Base-by-base conservation (phyloP, 1,140 invertebrate species). In the Triops longicaudatus region DNA sequence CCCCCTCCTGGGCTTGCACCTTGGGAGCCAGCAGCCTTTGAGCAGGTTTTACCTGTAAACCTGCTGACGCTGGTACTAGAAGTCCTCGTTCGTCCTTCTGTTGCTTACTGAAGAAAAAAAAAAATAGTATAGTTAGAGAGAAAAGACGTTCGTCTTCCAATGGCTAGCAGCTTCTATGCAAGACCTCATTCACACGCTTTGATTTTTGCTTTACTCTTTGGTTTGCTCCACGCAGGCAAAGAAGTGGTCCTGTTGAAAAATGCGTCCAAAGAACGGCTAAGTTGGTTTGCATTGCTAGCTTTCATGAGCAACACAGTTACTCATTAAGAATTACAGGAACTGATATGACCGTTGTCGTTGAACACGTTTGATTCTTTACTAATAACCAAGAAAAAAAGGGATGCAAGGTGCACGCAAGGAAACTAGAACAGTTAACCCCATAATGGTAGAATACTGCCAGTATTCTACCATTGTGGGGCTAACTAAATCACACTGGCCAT, bases 11-110 rank as follows among this genome's bases (percentile, higher is more conserved):
- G 50, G 50, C 14, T 63, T 17, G 50, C 50, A 63, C 50, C 50
- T 63, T 17, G 50, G n/a, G 50, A 63, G 50, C 50, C 7, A 63
- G 50, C 14, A 63, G 50, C 50, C 17, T 63, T 63, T 63, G 50
- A 63, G 50, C 50, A 63, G 50, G 50, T 63, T 63, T 63, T 63
- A 63, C 50, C 50, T 63, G 50, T 63, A 63, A 63, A 63, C 50
- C 50, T 63, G 50, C 50, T 63, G 50, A 63, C 50, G 50, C 50
- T 63, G 14, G 50, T 63, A 63, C 14, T 63, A 63, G 14, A 63
- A 63, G 50, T 22, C 50, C 50, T 63, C 10, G 50, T 63, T 63
- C 50, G 50, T 63, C 50, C 50, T 63, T 63, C 50, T 63, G 50
- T 63, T 63, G 50, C 50, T 63, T 22, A 9, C 50, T n/a, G 50